Evolutionary conservation across 2,113 vertebrate species (phyloP).

Genomic region (Lichenostomus cassidix): DNA sequence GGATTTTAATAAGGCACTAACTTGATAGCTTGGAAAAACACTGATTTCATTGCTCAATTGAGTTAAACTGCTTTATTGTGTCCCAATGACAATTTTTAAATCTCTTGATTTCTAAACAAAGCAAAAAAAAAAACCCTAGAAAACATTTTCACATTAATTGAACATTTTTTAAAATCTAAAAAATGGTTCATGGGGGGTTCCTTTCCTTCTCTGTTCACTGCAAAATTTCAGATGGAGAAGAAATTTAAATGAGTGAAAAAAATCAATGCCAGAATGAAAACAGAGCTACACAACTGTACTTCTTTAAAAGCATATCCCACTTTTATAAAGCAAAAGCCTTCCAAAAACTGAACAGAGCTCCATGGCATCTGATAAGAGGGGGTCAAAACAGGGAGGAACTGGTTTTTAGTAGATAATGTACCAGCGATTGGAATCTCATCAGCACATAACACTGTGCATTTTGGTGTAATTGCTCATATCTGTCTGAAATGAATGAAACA

Average conservation of each 20-base stretch:
- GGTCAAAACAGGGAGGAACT: background rate
- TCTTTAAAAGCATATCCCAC: background rate
- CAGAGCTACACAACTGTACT: background rate
- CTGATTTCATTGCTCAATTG: conserved; percentile 53
- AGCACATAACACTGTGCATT: background rate
- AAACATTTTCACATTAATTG: background rate
- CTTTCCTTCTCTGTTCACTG: background rate
- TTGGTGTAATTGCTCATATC: background rate
- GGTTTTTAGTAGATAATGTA: background rate
- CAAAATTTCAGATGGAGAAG: conserved; percentile 6
- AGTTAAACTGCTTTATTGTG: conserved; percentile 55
- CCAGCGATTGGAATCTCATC: background rate
- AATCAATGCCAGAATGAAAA: conserved; percentile 22
- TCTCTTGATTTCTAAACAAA: background rate
- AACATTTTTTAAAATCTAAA: conserved; percentile 12
- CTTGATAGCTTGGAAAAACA: conserved; percentile 63
- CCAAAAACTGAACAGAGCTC: background rate
- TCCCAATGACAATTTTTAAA: conserved; percentile 33
- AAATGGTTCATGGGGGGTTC: background rate
- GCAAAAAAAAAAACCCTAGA: background rate
- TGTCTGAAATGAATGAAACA: background rate
- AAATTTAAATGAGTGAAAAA: conserved; percentile 32
- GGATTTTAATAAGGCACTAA: conserved; percentile 70
- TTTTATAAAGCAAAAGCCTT: background rate
- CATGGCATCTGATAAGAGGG: background rate